A percentile compares a stretch with the other conserved stretches of the same genome.
These are phyloP conservation scores for Dorcus hopei DNA, from an alignment of 2,888 invertebrate genomes.

Conservation along the genomic window DNA sequence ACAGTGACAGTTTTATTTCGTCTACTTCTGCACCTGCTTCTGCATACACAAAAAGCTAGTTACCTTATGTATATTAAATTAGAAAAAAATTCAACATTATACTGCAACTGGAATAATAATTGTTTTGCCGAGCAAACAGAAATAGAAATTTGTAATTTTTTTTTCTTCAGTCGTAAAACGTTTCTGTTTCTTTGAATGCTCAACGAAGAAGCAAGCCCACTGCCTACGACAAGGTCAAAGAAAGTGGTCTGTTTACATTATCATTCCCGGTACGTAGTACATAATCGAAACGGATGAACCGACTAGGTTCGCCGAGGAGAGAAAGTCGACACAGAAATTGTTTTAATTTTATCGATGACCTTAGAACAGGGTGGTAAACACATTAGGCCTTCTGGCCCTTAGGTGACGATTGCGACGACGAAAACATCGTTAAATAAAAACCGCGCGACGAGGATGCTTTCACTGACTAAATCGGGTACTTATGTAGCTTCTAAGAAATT, in stretches of 20 bases:
- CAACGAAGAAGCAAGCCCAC: too few species aligned
- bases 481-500: slow-evolving; percentile 19
- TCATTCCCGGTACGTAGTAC: slow-evolving; percentile 13
- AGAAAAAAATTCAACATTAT: too few species aligned
- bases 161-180: too few species aligned
- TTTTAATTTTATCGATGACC: slow-evolving; percentile 17
- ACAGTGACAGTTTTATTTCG: too few species aligned
- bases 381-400: slow-evolving; percentile 1
- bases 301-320: slow-evolving; percentile 17
- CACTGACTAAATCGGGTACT: slow-evolving; percentile 23
- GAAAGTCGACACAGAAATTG: slow-evolving; percentile 28
- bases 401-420: background rate
- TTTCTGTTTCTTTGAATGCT: too few species aligned
- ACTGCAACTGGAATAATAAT: too few species aligned
- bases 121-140: too few species aligned
- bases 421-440: background rate
- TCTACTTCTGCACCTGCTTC: too few species aligned
- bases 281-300: slow-evolving; percentile 19
- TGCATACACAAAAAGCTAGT: too few species aligned
- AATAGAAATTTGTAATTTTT: too few species aligned
- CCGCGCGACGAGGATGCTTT: slow-evolving; percentile 21
- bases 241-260: slow-evolving; percentile 33
- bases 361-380: slow-evolving; percentile 1
- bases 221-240: slow-evolving; percentile 28
- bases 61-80: too few species aligned